Base-by-base conservation (phyloP, 2,888 invertebrate species). In the Cheilosia pagana region DNA sequence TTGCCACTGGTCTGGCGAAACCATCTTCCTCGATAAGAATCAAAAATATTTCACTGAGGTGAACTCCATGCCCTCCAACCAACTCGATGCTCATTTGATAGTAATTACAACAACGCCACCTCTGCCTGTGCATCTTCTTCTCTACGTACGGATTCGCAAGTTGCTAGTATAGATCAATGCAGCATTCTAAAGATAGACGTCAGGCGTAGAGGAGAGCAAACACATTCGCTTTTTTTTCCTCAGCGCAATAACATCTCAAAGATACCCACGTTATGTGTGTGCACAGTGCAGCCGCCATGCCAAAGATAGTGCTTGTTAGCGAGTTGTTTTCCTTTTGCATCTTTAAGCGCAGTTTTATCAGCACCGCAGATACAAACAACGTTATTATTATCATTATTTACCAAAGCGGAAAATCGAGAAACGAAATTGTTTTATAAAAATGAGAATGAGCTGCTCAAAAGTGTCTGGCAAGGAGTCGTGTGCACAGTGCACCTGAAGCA, bases 351-450 rank as follows among this genome's bases (percentile, higher is more conserved):
- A 57, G 48, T 70, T 57, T 59, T 59, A 59, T 59, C 48, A 35
- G 45, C 10, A 45, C 55, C 31, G 45, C 45, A 21, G 57, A n/a
- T 59, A 59, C 39, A 48, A 48, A 25, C 57, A 57, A 48, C 31
- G 48, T 35, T 70, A 57, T 70, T 57, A 57, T 45, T 67, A 28
- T n/a, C 67, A 67, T 52, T 52, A 53, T 67, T 67, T 55, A 68
- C 45, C 55, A 68, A 43, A 21, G 45, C 21, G 43, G 55, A 70
- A 57, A 48, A 57, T 57, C 10, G 25, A 53, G 16, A 43, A 55
- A 65, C 19, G 4, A 41, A 67, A 41, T 45, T 45, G 55, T 43
- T 28, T 45, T 43, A 45, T 55, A 16, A 55, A 68, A 31, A 21
- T 28, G 41, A 45, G 43, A 53, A 43, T 43, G 41, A 21, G 31